A percentile compares a stretch with the other conserved stretches of the same genome.
Conservation (phyloP, 1,140 invertebrate species). For the Rhagoletis zephyria region DNA sequence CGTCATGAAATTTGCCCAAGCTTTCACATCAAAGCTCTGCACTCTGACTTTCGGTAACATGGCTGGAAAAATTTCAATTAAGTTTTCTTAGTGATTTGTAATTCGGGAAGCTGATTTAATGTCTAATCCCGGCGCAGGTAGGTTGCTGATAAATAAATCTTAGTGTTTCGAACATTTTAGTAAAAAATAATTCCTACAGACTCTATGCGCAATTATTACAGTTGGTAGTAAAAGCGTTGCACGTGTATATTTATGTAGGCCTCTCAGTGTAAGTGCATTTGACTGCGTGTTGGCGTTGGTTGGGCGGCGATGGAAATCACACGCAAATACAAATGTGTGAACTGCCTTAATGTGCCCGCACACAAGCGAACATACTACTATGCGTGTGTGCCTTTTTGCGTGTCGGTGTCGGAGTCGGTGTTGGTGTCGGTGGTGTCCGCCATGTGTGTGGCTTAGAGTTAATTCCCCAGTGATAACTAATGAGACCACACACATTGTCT, state of each 20-base stretch:
- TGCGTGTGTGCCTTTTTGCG: background rate
- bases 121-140: too few relatives aligned
- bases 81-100: too few relatives aligned
- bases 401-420: background rate
- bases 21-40: too few relatives aligned
- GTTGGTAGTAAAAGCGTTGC: too few relatives aligned
- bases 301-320: background rate
- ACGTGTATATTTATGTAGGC: background rate
- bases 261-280: background rate
- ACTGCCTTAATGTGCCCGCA: background rate
- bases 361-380: background rate
- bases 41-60: too few relatives aligned
- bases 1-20: too few relatives aligned
- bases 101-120: too few relatives aligned
- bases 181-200: background rate
- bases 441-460: conserved; percentile 43
- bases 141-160: too few relatives aligned
- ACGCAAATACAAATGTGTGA: conserved; percentile 49
- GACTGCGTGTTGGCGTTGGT: conserved; percentile 1
- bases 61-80: too few relatives aligned
- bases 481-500: conserved; percentile 48
- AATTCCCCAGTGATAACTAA: conserved; percentile 52
- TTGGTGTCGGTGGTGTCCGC: background rate
- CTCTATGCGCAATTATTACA: background rate
- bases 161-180: too few relatives aligned